Evolutionary conservation across 2,888 invertebrate species (phyloP), one percentile per base, ranked within the genome.

Genomic region (Leucophenga montana): DNA sequence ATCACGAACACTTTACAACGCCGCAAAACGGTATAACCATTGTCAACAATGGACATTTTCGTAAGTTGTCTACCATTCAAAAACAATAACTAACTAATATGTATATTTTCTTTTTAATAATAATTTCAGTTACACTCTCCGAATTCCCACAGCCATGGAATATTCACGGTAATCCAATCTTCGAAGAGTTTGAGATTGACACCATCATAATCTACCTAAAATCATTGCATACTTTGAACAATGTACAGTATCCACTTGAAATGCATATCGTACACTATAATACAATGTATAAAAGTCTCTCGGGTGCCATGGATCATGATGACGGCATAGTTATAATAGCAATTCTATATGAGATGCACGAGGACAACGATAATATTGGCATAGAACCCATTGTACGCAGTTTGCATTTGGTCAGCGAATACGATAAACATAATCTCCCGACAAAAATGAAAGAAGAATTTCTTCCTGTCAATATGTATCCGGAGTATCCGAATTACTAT

Each of bases 221-320:
- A 39, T 39, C 39, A 11, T 39, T 39, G 39, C 39, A 39, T 8
- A 39, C 39, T 11, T 20, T 53, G 16, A 18, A 53, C 20, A 20
- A 20, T 20, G 11, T 9, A 11, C 20, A 20, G 13, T 18, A 9
- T 54, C 31, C 39, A 66, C 9, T 54, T 33, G 31, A 56, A 56
- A 13, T 91, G 56, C 93, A 93, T 83, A 88, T 93, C 33, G 93
- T 93, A 0, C 92, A 92, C 84, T 91, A 91, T 79, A 89, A 90
- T 14, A 69, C 73, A 31, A 67, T 66, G 11, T 91, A 90, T 77
- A 77, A 73, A 0, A 90, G 86, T 71, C 81, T 91, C 9, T 75
- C 83, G 0, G 87, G 87, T 67, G 92, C 92, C 0, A 79, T 89
- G 1, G 81, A 87, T 53, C 78, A 90, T 72, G 84, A 89, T 8